Evolutionary conservation across 2,797 vertebrate species (phyloP), one percentile per base, ranked within the genome.

Genomic region (Nannoperca australis): DNA sequence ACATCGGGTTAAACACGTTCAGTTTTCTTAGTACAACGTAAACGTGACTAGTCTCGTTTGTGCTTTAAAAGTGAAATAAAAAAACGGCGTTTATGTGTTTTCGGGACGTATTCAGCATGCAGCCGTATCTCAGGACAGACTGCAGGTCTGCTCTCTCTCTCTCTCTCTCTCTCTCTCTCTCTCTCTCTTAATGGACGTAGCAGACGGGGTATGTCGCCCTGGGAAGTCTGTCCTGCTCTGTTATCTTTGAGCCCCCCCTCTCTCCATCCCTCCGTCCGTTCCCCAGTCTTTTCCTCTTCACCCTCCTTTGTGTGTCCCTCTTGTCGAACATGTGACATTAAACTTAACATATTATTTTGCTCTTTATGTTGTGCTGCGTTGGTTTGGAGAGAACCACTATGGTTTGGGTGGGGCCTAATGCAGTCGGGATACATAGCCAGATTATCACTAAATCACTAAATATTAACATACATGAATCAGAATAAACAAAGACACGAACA

Each of bases 211-310:
- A 79, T 87, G 90, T 82, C 84, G 38, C 89, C 73, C 68, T 86
- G 84, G 86, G 89, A 93, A 91, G 83, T 77, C 74, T 69, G 75
- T 50, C 69, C 62, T 74, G 81, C 74, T 76, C 82, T 91, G 91
- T 92, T 92, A 89, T 92, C 87, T 90, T 90, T 81, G 22, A 84
- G 44, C 51, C 61, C 45, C 13, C 45, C 7, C 45, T n/a, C 47
- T 38, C 71, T 65, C 79, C 55, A 42, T 61, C 44, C 22, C 27
- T 45, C 30, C 38, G 7, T 32, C 20, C 61, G 51, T 58, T 49
- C 71, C 5, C 24, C 34, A 27, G 53, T 9, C 13, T 30, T 15
- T 17, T 22, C 55, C 7, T 3, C 20, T 17, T 30, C 2, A 32
- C 22, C 13, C 2, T 47, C 17, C 13, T 60, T 27, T 55, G 7